phyloP scores from a whole-genome alignment of 2,888 invertebrate genomes.

The Drosophila prolongata region DNA sequence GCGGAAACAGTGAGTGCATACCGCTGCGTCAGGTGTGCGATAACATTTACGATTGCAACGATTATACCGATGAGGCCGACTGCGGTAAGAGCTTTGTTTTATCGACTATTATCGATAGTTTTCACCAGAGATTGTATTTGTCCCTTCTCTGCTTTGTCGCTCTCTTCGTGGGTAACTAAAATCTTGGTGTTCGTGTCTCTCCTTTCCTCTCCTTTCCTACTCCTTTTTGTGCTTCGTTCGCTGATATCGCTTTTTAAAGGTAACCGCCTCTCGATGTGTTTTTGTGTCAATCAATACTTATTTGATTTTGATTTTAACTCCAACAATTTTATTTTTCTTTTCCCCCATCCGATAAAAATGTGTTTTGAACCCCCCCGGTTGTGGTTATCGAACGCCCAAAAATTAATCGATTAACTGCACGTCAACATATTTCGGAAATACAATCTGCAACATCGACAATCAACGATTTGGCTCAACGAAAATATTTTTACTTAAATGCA shows the following conservation, averaged over 20 bases:
- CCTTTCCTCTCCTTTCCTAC: not conserved
- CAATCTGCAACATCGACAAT: slow-evolving; percentile 34
- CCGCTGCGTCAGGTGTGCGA: slow-evolving; percentile 87
- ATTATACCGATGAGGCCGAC: slow-evolving; percentile 90
- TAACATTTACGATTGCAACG: slow-evolving; percentile 88
- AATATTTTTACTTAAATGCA: slow-evolving; percentile 17
- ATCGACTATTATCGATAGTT: slow-evolving; percentile 1
- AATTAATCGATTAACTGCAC: slow-evolving; percentile 77
- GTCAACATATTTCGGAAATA: slow-evolving; percentile 38
- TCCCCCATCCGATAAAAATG: slow-evolving; percentile 35
- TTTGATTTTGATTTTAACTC: slow-evolving; percentile 64
- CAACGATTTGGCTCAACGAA: slow-evolving; percentile 54
- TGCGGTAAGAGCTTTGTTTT: slow-evolving; percentile 88
- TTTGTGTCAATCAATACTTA: slow-evolving; percentile 37
- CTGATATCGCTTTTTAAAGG: slow-evolving; percentile 6
- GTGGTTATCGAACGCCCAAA: slow-evolving; percentile 72
- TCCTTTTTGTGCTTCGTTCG: slow-evolving; percentile 7
- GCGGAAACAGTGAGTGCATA: slow-evolving; percentile 88
- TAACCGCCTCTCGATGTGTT: slow-evolving; percentile 9
- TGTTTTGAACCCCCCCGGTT: slow-evolving; percentile 65
- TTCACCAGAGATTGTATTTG: not conserved
- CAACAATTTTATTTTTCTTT: slow-evolving; percentile 67
- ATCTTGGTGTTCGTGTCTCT: slow-evolving; percentile 17
- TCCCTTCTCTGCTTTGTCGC: not conserved
- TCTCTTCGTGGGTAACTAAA: slow-evolving; percentile 31